Base-by-base conservation (phyloP, 1,140 invertebrate species). In the Phenacoccus solenopsis region DNA sequence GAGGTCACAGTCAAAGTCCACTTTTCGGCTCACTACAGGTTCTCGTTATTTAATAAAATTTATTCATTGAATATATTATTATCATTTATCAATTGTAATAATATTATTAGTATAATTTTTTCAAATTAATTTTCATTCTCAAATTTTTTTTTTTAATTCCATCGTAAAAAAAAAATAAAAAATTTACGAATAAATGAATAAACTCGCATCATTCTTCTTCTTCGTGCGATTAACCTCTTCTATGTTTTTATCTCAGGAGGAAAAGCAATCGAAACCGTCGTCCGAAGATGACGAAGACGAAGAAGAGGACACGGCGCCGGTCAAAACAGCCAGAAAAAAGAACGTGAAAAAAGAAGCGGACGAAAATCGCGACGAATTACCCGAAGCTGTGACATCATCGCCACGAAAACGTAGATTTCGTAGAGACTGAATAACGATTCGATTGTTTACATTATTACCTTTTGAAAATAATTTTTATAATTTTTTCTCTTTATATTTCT, bases 201-300 rank as follows among this genome's bases (percentile, higher is more conserved):
- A n/a, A n/a, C n/a, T n/a, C n/a, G n/a, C 10, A 64, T 27, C 61
- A 20, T 9, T 9, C 57, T 20, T n/a, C 9, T 20, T n/a, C 5
- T 20, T 59, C n/a, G 5, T 59, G 5, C n/a, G 57, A n/a, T 5
- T n/a, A 59, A 20, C n/a, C 22, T 9, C n/a, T 20, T n/a, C 5
- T 27, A 27, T 28, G 20, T 10, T 16, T 68, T 28, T 16, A 5
- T 35, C 30, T 25, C 27, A 28, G 30, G 27, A 68, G n/a, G 30
- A 68, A 76, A 72, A 76, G 77, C 27, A 74, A 76, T 28, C 70
- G 75, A 38, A 75, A 78, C 27, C 30, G 20, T 68, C 67, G 5
- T 35, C 27, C 13, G 76, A 77, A 57, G 78, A 78, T 10, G 77
- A 78, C 22, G 78, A 76, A 30, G 77, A 79, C 7, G 79, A 80